These are phyloP conservation scores for Sebastes goodei DNA, from an alignment of 2,797 vertebrate genomes.

Conservation along the genomic window DNA sequence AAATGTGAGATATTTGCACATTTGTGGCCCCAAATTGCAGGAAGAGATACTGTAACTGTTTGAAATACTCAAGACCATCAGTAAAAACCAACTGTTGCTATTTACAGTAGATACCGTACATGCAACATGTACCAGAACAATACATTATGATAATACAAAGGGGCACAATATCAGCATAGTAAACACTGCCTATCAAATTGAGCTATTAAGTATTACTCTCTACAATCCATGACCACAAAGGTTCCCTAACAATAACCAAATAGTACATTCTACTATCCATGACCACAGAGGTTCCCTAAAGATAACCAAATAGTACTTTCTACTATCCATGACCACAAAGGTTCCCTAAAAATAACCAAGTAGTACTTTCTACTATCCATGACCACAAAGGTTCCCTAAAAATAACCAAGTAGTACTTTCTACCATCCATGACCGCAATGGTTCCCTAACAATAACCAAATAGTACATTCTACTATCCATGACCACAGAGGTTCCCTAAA, in stretches of 20 bases:
- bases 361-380: too few relatives aligned
- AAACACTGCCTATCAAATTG: background rate
- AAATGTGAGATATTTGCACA: background rate
- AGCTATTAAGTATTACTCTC: too few relatives aligned
- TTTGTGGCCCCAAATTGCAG: background rate
- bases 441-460: too few relatives aligned
- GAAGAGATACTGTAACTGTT: background rate
- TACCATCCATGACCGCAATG: rapidly evolving
- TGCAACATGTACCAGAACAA: background rate
- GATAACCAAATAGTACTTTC: too few relatives aligned
- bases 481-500: background rate
- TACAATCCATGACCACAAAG: too few relatives aligned
- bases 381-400: rapidly evolving
- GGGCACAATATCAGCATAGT: background rate
- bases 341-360: too few relatives aligned
- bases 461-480: background rate
- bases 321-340: too few relatives aligned
- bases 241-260: too few relatives aligned
- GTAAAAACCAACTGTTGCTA: background rate
- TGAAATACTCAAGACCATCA: background rate
- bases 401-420: too few relatives aligned
- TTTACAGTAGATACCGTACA: background rate
- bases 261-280: too few relatives aligned
- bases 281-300: too few relatives aligned
- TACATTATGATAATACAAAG: background rate